Percentiles rank a stretch among this genome's conserved stretches.
Conservation (phyloP, 1,140 invertebrate genomes). For the Macrobrachium nipponense region DNA sequence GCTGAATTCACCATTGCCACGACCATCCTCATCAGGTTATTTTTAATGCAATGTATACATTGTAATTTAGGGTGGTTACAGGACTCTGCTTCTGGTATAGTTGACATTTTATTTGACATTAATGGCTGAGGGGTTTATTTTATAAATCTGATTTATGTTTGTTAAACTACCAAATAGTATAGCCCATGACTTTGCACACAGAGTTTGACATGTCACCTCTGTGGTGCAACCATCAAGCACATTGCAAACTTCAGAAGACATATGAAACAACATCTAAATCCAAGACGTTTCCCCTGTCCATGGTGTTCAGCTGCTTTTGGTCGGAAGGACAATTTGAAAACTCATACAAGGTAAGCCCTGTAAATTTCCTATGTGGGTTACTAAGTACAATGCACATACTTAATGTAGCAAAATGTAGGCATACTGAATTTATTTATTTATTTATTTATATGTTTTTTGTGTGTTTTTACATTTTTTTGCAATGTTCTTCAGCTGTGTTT, state of each 20-base stretch:
- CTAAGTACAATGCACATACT: neutral
- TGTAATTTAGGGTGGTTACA: neutral
- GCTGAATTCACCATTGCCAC: no score
- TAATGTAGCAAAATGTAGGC: neutral
- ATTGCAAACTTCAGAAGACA: slow-evolving; percentile 63
- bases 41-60: no score
- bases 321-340: slow-evolving; percentile 63
- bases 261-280: slow-evolving; percentile 64
- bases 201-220: slow-evolving; percentile 64
- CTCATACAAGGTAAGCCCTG: slow-evolving; percentile 59
- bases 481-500: no score
- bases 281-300: slow-evolving; percentile 63
- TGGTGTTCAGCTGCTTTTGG: slow-evolving; percentile 64
- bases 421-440: neutral
- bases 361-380: neutral
- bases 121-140: neutral
- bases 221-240: slow-evolving; percentile 64
- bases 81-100: no score
- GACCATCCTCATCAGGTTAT: no score
- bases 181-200: neutral
- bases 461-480: no score
- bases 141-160: neutral
- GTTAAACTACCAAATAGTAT: neutral
- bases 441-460: no score
- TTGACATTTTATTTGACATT: no score